phyloP scores from a whole-genome alignment of 2,888 invertebrate species.

The Hoplodrina blanda region DNA sequence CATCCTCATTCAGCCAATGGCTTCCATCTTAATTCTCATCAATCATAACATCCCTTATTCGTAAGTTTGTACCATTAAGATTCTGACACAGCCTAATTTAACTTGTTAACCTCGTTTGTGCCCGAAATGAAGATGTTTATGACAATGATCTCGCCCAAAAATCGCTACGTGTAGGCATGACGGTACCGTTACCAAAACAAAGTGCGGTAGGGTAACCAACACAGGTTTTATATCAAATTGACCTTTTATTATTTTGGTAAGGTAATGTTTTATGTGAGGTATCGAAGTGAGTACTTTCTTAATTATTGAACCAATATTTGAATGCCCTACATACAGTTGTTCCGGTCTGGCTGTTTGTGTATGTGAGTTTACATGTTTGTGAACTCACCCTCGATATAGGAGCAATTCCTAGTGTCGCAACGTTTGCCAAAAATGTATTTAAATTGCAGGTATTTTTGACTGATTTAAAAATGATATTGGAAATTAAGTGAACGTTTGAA shows the following conservation, averaged over 20 bases:
- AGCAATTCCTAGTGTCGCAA: no score
- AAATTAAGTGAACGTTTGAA: no score
- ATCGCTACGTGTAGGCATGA: constrained; percentile 80
- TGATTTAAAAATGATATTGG: no score
- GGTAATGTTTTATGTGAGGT: no score
- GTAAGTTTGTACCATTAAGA: constrained; percentile 48
- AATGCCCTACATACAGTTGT: no score
- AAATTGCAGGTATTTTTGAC: no score
- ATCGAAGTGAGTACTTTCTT: no score
- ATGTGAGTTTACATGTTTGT: no score
- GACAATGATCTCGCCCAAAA: constrained; percentile 73
- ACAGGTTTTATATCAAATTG: constrained; percentile 19
- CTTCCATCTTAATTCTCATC: constrained; percentile 4
- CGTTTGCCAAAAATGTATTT: no score
- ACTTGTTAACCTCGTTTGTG: constrained; percentile 64
- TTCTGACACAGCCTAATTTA: constrained; percentile 58
- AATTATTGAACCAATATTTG: no score
- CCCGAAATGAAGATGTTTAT: constrained; percentile 69
- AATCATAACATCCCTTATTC: constrained; percentile 26
- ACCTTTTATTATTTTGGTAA: constrained; percentile 10
- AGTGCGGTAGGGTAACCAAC: constrained; percentile 38
- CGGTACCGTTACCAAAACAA: constrained; percentile 77
- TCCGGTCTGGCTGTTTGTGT: no score
- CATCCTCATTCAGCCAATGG: neutral
- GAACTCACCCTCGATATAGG: no score